phyloP scores from a whole-genome alignment of 2,797 vertebrate genomes.

The Okamejei kenojei region DNA sequence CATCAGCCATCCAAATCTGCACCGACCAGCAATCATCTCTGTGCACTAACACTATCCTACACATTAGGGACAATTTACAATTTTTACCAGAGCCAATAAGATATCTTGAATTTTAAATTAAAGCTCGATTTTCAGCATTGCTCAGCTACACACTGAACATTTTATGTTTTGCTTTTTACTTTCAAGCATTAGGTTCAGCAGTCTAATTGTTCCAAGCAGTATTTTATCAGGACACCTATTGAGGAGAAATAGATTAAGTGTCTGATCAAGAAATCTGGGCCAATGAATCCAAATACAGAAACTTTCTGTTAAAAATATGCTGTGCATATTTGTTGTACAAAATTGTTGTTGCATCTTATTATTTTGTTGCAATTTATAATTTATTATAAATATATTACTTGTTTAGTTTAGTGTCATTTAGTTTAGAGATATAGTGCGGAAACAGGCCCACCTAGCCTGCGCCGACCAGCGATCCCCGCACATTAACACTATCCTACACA shows the following conservation, averaged over 20 bases:
- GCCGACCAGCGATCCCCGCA: too few relatives aligned
- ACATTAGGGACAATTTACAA: too few relatives aligned
- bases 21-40: too few relatives aligned
- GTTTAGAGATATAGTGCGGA: too few relatives aligned
- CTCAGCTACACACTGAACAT: background rate
- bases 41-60: too few relatives aligned
- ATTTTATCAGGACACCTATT: background rate
- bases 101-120: background rate
- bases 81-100: too few relatives aligned
- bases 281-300: background rate
- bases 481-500: too few relatives aligned
- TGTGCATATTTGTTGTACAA: background rate
- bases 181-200: background rate
- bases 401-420: too few relatives aligned
- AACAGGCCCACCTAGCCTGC: too few relatives aligned
- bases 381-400: background rate
- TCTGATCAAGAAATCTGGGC: conserved; percentile 10
- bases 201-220: background rate
- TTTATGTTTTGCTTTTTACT: background rate
- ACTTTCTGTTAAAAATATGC: background rate
- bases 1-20: too few relatives aligned
- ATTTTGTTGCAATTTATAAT: background rate
- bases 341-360: background rate
- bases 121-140: background rate
- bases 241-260: background rate